A percentile compares a stretch with the other conserved stretches of the same genome.
Evolutionary conservation across 2,888 invertebrate genomes (phyloP).

Genomic region (Andrena dorsata): DNA sequence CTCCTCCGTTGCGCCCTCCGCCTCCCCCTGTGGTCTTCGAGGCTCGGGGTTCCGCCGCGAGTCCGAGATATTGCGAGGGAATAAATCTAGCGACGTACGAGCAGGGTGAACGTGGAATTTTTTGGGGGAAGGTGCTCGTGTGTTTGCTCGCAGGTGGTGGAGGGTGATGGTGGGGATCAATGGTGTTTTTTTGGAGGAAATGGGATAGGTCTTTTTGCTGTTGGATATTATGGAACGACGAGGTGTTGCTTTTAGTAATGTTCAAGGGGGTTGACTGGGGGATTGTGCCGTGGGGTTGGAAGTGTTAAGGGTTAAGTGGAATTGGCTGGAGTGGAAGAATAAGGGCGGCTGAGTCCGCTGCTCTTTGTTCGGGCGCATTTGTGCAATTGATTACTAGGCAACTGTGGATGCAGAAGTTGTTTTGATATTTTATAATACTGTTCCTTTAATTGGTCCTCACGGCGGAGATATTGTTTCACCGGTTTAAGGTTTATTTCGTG

Average conservation of each 20-base stretch:
- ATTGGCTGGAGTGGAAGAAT: background rate
- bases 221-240: too few species aligned
- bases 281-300: background rate
- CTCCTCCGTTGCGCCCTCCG: background rate
- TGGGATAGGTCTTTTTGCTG: background rate
- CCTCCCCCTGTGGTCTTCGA: background rate
- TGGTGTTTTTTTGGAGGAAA: background rate
- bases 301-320: background rate
- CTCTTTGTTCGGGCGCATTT: too few species aligned
- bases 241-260: too few species aligned
- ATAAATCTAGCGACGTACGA: conserved; percentile 55
- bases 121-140: background rate
- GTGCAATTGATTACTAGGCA: too few species aligned
- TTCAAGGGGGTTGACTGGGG: too few species aligned
- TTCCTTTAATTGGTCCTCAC: too few species aligned
- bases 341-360: too few species aligned
- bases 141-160: background rate
- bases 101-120: background rate
- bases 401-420: too few species aligned
- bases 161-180: background rate
- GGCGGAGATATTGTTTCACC: too few species aligned
- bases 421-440: too few species aligned
- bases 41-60: conserved; percentile 17
- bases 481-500: background rate
- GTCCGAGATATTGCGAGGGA: conserved; percentile 54